Percentiles rank a stretch among this genome's conserved stretches.
Conservation (phyloP, 2,113 vertebrate species). For the Eudyptes chrysolophus region DNA sequence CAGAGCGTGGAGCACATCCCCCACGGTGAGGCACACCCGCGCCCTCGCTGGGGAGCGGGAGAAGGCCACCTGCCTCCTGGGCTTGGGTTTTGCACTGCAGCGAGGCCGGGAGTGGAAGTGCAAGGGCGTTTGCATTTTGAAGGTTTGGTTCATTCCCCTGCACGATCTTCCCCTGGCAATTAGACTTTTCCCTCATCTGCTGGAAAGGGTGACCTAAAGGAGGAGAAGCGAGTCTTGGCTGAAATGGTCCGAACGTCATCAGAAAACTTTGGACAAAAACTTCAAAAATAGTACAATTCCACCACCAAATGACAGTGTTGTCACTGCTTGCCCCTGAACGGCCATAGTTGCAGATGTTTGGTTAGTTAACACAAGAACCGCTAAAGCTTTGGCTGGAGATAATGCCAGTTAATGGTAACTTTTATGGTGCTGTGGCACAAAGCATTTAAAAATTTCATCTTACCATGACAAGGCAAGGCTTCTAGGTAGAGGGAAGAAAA, state of each 20-base stretch:
- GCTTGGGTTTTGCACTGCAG: rapidly evolving
- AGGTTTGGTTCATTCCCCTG: rapidly evolving
- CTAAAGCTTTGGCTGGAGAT: background rate
- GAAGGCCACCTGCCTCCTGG: rapidly evolving
- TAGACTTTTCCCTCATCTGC: rapidly evolving
- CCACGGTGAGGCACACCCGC: rapidly evolving
- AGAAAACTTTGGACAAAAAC: rapidly evolving
- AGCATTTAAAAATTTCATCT: background rate
- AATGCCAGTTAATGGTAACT: too few relatives aligned
- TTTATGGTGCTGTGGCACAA: background rate
- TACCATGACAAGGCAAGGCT: background rate
- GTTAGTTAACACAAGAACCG: rapidly evolving
- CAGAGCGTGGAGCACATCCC: rapidly evolving
- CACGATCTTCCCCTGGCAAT: rapidly evolving
- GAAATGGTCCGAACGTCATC: rapidly evolving
- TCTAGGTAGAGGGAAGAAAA: background rate
- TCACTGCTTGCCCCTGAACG: background rate
- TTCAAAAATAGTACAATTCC: rapidly evolving
- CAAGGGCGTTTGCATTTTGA: rapidly evolving
- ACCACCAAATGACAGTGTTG: background rate
- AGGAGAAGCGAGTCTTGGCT: rapidly evolving
- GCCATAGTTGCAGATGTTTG: rapidly evolving
- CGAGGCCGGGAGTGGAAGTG: rapidly evolving
- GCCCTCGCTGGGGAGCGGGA: rapidly evolving
- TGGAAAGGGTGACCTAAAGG: background rate